Percentiles rank a stretch among this genome's conserved stretches.
phyloP scores from a whole-genome alignment of 2,113 vertebrate genomes.

The Cryptoleucopteryx plumbea region DNA sequence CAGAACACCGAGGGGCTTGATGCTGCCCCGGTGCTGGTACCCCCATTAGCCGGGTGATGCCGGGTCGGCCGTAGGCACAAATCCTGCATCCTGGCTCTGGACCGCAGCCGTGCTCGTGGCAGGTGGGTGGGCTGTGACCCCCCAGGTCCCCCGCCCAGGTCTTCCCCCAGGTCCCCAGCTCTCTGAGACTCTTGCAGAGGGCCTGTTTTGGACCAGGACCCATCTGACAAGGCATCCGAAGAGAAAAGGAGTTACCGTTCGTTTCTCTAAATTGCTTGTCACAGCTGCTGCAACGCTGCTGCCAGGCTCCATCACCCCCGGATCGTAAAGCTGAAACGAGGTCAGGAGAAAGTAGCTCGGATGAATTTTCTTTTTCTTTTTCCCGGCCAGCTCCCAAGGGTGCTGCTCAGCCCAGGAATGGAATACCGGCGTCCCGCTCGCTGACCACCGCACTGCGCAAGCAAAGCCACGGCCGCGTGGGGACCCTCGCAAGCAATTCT shows the following conservation, averaged over 20 bases:
- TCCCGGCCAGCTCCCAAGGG: not conserved
- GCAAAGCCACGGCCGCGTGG: not conserved
- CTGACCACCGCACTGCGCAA: not conserved
- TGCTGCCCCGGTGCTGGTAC: fast-evolving
- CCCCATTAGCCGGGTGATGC: fast-evolving
- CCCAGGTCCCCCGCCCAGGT: fast-evolving
- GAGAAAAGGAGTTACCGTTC: not conserved
- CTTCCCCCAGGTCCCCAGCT: not conserved
- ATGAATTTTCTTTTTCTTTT: conserved; percentile 15
- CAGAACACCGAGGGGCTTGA: not conserved
- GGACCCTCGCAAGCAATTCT: not conserved
- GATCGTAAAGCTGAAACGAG: not conserved
- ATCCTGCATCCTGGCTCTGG: not conserved
- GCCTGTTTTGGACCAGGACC: not conserved
- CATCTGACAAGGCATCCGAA: not conserved
- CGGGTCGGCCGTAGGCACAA: not conserved
- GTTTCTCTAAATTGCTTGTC: not conserved
- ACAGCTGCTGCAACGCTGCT: not conserved
- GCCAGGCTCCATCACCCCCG: not conserved
- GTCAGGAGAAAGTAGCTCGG: not conserved
- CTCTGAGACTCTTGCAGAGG: not conserved
- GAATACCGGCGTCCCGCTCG: not conserved
- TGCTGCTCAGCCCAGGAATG: not conserved
- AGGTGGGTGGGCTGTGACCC: not conserved
- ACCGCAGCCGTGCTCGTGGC: not conserved